Base-by-base conservation (phyloP, 2,888 invertebrate genomes). In the Acleris laterana region DNA sequence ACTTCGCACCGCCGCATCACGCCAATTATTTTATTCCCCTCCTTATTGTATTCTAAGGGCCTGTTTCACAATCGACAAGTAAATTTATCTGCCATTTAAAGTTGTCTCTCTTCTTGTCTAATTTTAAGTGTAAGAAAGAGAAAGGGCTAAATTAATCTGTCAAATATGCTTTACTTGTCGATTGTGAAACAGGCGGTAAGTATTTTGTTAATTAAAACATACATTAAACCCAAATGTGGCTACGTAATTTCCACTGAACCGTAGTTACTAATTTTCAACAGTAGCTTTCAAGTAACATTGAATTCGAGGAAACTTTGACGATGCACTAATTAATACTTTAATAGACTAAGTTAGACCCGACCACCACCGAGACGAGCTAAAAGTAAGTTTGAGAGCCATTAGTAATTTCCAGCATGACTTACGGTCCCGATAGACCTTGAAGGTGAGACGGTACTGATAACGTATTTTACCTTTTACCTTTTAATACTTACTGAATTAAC, bases 1-100 rank as follows among this genome's bases (percentile, higher is more conserved):
- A 63, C 51, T 63, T 63, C 59, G 25, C 68, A 48, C 56, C 60
- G 55, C 63, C 44, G 53, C 55, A 50, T 63, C 56, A 46, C 51
- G 20, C 51, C 56, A 60, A 60, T 60, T 56, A 55, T 51, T 68
- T 50, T 50, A 22, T 20, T 50, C 38, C 48, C 56, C 38, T 42
- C 53, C 53, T 61, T 52, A 59, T 58, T 56, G 16, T n/a, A 17
- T 17, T 46, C 46, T 17, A 46, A n/a, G n/a, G n/a, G n/a, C n/a
- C n/a, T n/a, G n/a, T n/a, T n/a, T n/a, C n/a, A n/a, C n/a, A n/a
- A n/a, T n/a, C n/a, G n/a, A n/a, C n/a, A n/a, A n/a, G n/a, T n/a
- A n/a, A n/a, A n/a, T n/a, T n/a, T n/a, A n/a, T n/a, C n/a, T n/a
- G n/a, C n/a, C n/a, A n/a, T n/a, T n/a, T n/a, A n/a, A n/a, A n/a